Percentiles rank a stretch among this genome's conserved stretches.
Evolutionary conservation across 2,888 invertebrate genomes (phyloP).

Genomic region (Tricholauxania praeusta): DNA sequence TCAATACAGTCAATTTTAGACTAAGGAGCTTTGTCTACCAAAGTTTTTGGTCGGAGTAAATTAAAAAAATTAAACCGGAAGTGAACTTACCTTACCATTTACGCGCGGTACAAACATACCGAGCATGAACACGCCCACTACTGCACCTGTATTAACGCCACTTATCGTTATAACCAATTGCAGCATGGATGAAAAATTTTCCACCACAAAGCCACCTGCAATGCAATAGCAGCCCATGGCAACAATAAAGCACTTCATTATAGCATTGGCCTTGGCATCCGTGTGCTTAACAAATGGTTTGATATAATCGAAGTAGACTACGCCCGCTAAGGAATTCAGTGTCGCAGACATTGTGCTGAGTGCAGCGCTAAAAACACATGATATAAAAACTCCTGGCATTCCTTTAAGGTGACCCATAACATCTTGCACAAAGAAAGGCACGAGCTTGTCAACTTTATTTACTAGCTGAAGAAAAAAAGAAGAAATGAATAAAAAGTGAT

Average conservation of each 20-base stretch:
- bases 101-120: slow-evolving; percentile 79
- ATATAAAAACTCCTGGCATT: slow-evolving; percentile 73
- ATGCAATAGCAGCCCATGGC: slow-evolving; percentile 73
- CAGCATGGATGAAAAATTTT: slow-evolving; percentile 70
- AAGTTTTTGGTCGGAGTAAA: too few species aligned
- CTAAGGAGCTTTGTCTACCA: too few species aligned
- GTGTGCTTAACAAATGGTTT: slow-evolving; percentile 65
- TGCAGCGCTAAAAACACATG: slow-evolving; percentile 74
- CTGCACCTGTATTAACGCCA: slow-evolving; percentile 72
- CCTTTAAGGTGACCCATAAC: slow-evolving; percentile 69
- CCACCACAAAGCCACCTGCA: slow-evolving; percentile 68
- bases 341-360: slow-evolving; percentile 72
- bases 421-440: slow-evolving; percentile 73
- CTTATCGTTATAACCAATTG: slow-evolving; percentile 69
- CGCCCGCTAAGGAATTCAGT: slow-evolving; percentile 71
- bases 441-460: slow-evolving; percentile 68
- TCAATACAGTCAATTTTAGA: too few species aligned
- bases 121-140: slow-evolving; percentile 76
- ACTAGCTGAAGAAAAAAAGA: slow-evolving; percentile 58
- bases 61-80: not conserved
- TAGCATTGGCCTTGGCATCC: slow-evolving; percentile 68
- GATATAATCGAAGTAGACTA: slow-evolving; percentile 72
- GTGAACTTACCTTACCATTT: slow-evolving; percentile 65
- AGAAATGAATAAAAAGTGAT: not conserved
- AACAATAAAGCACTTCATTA: slow-evolving; percentile 69